Percentiles rank a stretch among this genome's conserved stretches.
phyloP scores from a whole-genome alignment of 2,888 invertebrate genomes.

The Peribatodes rhomboidaria region DNA sequence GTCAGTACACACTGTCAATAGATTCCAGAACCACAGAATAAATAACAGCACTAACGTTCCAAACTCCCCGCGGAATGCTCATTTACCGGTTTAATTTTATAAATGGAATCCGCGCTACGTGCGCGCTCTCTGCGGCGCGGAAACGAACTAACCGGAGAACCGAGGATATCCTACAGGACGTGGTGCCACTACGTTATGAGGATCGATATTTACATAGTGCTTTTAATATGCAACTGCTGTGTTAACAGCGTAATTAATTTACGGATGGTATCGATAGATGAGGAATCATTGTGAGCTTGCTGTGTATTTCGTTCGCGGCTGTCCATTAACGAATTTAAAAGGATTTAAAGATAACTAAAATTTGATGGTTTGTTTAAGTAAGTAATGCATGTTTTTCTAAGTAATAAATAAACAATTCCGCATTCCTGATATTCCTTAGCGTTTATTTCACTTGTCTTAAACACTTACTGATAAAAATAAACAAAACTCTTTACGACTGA shows the following conservation, averaged over 20 bases:
- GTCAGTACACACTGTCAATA: constrained; percentile 55
- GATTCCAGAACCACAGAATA: constrained; percentile 33
- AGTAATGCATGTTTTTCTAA: neutral
- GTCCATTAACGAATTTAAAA: constrained; percentile 11
- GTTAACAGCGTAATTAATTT: constrained; percentile 58
- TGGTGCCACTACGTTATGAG: constrained; percentile 74
- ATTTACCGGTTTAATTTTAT: constrained; percentile 63
- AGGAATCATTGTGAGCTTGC: constrained; percentile 20
- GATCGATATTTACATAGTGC: constrained; percentile 85
- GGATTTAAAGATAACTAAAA: neutral
- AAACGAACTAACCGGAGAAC: constrained; percentile 75
- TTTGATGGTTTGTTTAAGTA: neutral
- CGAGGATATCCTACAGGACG: constrained; percentile 83
- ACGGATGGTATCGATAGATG: constrained; percentile 45
- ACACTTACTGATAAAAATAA: neutral
- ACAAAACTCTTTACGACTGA: neutral
- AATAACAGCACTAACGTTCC: constrained; percentile 12
- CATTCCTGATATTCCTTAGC: neutral
- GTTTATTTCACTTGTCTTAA: neutral
- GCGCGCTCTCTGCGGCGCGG: constrained; percentile 77
- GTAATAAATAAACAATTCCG: neutral
- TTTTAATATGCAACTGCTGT: constrained; percentile 78
- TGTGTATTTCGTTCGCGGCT: constrained; percentile 28
- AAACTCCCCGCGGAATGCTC: constrained; percentile 54
- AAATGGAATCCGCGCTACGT: constrained; percentile 68